A percentile compares a stretch with the other conserved stretches of the same genome.
Conservation (phyloP, 2,797 vertebrate species). For the Peromyscus melanophrys region DNA sequence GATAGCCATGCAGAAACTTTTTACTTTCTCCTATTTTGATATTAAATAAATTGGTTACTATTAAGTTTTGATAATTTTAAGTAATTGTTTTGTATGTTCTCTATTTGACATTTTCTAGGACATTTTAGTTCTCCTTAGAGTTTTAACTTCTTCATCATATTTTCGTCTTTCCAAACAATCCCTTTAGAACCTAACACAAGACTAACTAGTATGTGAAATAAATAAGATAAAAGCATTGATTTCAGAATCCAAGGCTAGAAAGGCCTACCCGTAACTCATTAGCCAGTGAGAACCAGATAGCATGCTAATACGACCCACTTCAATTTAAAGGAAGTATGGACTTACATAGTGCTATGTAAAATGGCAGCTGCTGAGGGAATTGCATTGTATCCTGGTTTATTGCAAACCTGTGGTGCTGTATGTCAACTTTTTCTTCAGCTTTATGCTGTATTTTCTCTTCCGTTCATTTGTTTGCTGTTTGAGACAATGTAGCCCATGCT, state of each 20-base stretch:
- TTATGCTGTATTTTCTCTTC: conserved; percentile 32
- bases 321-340: conserved; percentile 15
- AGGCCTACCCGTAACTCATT: background rate
- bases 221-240: background rate
- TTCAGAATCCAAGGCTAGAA: conserved; percentile 39
- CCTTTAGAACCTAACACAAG: background rate
- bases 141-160: conserved; percentile 9
- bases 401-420: background rate
- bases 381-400: conserved; percentile 29
- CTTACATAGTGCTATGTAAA: background rate
- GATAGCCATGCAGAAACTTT: background rate
- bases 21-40: background rate
- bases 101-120: conserved; percentile 33
- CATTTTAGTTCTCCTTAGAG: conserved; percentile 45
- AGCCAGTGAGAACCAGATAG: background rate
- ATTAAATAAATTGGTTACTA: background rate
- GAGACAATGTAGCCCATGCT: background rate
- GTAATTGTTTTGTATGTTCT: conserved; percentile 56
- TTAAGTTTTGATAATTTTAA: conserved; percentile 25
- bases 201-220: background rate
- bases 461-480: background rate
- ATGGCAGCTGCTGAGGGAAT: background rate
- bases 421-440: conserved; percentile 59
- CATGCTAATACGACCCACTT: background rate
- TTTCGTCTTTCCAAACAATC: conserved; percentile 38